phyloP scores from a whole-genome alignment of 2,888 invertebrate genomes.

The Bugula neritina region DNA sequence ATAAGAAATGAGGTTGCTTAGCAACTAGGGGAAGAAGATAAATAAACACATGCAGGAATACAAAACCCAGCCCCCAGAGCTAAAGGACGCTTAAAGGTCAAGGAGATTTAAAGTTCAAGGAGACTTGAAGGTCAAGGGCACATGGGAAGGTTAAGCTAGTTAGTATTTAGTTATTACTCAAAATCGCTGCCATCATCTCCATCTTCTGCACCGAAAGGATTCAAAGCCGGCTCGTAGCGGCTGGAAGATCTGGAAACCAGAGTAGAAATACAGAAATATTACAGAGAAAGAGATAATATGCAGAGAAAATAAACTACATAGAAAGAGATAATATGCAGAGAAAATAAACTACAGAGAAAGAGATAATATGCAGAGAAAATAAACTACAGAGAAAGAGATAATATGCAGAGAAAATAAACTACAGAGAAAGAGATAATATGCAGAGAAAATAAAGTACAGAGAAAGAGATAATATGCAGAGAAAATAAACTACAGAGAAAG shows the following conservation, averaged over 20 bases:
- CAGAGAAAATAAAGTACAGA: too few relatives aligned
- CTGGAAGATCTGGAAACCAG: constrained; percentile 17
- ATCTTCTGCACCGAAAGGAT: constrained; percentile 64
- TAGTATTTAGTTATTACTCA: constrained; percentile 56
- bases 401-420: neutral
- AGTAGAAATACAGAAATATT: neutral
- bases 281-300: neutral
- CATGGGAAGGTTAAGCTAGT: too few relatives aligned
- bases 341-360: neutral
- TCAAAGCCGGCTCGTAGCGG: constrained; percentile 29
- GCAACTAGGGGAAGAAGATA: too few relatives aligned
- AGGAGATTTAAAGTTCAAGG: too few relatives aligned
- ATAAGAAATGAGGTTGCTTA: too few relatives aligned
- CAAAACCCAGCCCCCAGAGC: too few relatives aligned
- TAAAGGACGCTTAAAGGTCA: too few relatives aligned
- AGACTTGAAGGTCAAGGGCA: neutral
- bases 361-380: neutral
- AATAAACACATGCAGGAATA: too few relatives aligned
- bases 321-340: neutral
- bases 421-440: neutral
- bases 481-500: too few relatives aligned
- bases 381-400: neutral
- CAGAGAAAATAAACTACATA: neutral
- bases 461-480: too few relatives aligned
- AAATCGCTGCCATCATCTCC: constrained; percentile 32